phyloP scores from a whole-genome alignment of 2,797 vertebrate genomes.

The Pangasius sanitwongsei region DNA sequence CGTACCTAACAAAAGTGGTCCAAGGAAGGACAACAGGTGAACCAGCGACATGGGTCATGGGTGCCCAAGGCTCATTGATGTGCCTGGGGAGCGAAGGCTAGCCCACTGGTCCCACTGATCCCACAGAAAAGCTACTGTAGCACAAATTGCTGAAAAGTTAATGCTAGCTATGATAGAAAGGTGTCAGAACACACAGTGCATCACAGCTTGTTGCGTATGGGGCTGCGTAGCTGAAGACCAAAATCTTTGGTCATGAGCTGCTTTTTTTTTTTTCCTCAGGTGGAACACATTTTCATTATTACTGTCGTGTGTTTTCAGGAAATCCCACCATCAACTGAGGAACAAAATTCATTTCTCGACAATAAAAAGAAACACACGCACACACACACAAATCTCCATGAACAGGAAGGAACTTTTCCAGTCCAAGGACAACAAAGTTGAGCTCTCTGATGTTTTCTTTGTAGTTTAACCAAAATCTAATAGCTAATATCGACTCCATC shows the following conservation, averaged over 20 bases:
- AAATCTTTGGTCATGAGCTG: background rate
- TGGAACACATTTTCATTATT: slow-evolving; percentile 60
- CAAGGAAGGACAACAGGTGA: no score
- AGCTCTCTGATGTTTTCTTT: slow-evolving; percentile 70
- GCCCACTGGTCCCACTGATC: no score
- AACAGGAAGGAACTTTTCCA: slow-evolving; percentile 74
- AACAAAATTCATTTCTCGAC: slow-evolving; percentile 61
- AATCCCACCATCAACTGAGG: slow-evolving; percentile 43
- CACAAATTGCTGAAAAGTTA: no score
- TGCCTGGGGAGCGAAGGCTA: no score
- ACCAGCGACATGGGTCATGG: no score
- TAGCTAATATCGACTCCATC: slow-evolving; percentile 71
- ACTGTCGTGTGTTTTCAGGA: slow-evolving; percentile 56
- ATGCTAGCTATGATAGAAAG: no score
- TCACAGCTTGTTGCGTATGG: no score
- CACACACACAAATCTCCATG: slow-evolving; percentile 58
- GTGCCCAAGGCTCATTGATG: no score
- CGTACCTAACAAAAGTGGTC: no score
- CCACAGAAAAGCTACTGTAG: no score
- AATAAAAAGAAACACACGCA: slow-evolving; percentile 38
- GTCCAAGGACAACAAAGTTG: slow-evolving; percentile 74
- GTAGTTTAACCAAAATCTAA: slow-evolving; percentile 66
- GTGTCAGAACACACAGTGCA: no score
- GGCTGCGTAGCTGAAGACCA: background rate
- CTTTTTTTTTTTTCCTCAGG: slow-evolving; percentile 47